These are phyloP conservation scores for Caenorhabditis drosophilae DNA, from an alignment of 2,888 invertebrate genomes.

Conservation along the genomic window DNA sequence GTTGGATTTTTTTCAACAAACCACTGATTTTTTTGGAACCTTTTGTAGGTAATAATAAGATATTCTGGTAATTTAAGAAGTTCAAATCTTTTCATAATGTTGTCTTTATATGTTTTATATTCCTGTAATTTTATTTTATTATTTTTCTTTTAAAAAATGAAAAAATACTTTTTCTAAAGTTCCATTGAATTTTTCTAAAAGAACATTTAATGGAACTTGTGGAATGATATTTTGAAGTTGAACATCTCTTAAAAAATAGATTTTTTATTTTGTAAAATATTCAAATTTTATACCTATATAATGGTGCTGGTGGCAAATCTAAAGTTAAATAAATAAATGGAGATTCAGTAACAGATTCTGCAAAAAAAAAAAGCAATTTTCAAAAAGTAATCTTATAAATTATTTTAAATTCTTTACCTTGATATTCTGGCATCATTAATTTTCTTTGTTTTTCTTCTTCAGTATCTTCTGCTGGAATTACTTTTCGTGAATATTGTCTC, in stretches of 20 bases:
- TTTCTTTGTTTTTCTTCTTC: slow-evolving; percentile 57
- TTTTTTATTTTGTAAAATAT: background rate
- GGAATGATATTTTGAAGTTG: slow-evolving; percentile 98
- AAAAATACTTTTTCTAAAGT: slow-evolving; percentile 89
- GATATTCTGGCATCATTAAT: slow-evolving; percentile 58
- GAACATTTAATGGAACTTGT: slow-evolving; percentile 84
- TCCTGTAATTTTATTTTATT: too few relatives aligned
- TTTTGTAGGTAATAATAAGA: slow-evolving; percentile 87
- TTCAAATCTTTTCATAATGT: slow-evolving; percentile 94
- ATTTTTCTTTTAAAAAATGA: too few relatives aligned
- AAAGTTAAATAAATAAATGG: slow-evolving; percentile 96
- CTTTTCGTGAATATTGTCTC: slow-evolving; percentile 80
- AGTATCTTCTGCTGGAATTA: slow-evolving; percentile 83
- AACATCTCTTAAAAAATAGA: slow-evolving; percentile 79
- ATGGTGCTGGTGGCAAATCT: slow-evolving; percentile 93
- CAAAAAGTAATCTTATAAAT: too few relatives aligned
- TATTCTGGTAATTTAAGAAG: slow-evolving; percentile 79
- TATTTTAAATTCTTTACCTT: slow-evolving; percentile 31
- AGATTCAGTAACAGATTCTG: slow-evolving; percentile 83
- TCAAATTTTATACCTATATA: slow-evolving; percentile 74
- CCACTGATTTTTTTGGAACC: slow-evolving; percentile 98
- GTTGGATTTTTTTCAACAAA: slow-evolving; percentile 99
- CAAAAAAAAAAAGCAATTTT: slow-evolving; percentile 16
- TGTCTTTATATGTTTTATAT: slow-evolving; percentile 98
- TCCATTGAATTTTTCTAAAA: slow-evolving; percentile 95